phyloP scores from a whole-genome alignment of 2,888 invertebrate genomes.

The Mycalesis mineus region DNA sequence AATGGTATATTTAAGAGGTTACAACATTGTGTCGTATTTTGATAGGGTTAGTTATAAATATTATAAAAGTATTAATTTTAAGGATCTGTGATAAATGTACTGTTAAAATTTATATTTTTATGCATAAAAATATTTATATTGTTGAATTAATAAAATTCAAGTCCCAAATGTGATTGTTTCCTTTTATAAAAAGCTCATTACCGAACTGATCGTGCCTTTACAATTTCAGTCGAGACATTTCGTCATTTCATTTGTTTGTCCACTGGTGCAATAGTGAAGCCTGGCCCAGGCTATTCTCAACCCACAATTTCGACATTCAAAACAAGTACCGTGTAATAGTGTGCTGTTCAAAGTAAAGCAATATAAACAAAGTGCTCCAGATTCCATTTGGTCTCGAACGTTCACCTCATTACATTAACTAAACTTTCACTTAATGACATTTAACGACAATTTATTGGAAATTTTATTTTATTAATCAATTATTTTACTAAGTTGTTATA shows the following conservation, averaged over 20 bases:
- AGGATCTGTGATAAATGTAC: constrained; percentile 61
- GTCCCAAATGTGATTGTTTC: not conserved
- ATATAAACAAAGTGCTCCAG: constrained; percentile 35
- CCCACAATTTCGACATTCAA: constrained; percentile 24
- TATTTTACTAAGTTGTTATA: too few relatives aligned
- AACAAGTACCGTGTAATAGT: constrained; percentile 23
- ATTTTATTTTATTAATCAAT: not conserved
- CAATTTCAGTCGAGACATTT: not conserved
- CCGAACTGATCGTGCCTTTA: constrained; percentile 1
- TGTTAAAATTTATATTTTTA: constrained; percentile 24
- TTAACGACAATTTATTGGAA: constrained; percentile 30
- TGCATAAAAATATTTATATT: constrained; percentile 25
- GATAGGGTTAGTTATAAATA: constrained; percentile 1
- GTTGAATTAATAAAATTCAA: constrained; percentile 22
- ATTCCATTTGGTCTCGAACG: constrained; percentile 43
- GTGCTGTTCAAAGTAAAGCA: constrained; percentile 21
- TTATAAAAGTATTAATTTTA: constrained; percentile 33
- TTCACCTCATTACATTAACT: constrained; percentile 48
- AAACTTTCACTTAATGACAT: constrained; percentile 59
- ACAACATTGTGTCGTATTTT: constrained; percentile 13
- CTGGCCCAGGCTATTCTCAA: constrained; percentile 11
- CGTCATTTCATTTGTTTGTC: constrained; percentile 10
- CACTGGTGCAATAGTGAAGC: constrained; percentile 7
- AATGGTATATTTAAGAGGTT: constrained; percentile 24
- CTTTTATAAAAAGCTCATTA: not conserved